Evolutionary conservation across 2,113 vertebrate species (phyloP).

Genomic region (Thymallus thymallus): DNA sequence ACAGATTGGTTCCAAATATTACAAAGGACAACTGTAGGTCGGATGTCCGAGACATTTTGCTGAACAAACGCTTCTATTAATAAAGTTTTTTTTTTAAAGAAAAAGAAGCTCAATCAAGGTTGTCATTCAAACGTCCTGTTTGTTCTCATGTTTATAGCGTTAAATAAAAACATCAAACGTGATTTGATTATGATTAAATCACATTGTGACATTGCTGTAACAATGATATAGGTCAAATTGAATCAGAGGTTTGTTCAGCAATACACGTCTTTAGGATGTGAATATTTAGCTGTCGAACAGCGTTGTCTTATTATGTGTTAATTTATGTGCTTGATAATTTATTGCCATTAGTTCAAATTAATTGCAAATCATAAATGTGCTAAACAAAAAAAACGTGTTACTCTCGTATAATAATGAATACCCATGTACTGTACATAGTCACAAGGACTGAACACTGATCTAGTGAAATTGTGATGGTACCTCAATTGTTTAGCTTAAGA

Average conservation of each 20-base stretch:
- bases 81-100: no score
- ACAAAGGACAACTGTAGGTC: conserved; percentile 46
- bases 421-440: neutral
- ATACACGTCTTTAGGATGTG: no score
- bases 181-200: neutral
- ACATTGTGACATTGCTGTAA: no score
- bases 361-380: no score
- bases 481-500: conserved; percentile 40
- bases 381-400: no score
- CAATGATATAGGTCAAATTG: neutral
- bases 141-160: neutral
- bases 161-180: neutral
- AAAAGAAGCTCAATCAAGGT: conserved; percentile 14
- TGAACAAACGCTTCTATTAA: conserved; percentile 32
- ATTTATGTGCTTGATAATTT: neutral
- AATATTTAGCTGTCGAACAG: no score
- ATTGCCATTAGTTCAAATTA: neutral
- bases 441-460: neutral
- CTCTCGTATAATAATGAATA: neutral
- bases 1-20: conserved; percentile 67
- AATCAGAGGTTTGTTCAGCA: neutral
- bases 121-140: neutral
- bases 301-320: neutral
- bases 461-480: neutral
- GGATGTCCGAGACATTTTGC: conserved; percentile 48